phyloP scores from a whole-genome alignment of 2,113 vertebrate genomes.

The Pyrgilauda ruficollis region DNA sequence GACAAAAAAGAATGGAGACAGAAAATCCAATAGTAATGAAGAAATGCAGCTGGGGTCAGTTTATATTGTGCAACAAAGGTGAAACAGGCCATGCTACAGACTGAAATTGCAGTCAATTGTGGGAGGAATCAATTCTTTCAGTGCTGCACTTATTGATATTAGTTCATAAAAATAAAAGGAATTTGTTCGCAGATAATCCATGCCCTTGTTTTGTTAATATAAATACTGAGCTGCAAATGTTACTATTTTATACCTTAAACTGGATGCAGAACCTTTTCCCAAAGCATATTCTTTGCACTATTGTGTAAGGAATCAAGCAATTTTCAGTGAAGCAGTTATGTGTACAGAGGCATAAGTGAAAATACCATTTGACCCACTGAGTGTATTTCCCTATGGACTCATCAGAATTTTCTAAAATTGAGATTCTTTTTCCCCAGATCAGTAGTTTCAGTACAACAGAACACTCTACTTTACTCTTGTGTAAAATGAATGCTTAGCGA shows the following conservation, averaged over 20 bases:
- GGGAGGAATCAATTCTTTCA: constrained; percentile 42
- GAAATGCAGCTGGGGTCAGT: constrained; percentile 28
- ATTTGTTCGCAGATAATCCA: constrained; percentile 67
- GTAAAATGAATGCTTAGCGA: neutral
- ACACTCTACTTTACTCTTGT: neutral
- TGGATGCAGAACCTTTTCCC: neutral
- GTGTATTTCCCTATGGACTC: neutral
- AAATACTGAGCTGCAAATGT: constrained; percentile 25
- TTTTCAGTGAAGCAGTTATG: neutral
- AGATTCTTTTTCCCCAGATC: neutral
- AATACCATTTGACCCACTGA: neutral
- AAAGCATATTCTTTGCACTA: neutral
- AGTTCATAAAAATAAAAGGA: constrained; percentile 75
- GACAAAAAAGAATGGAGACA: constrained; percentile 7
- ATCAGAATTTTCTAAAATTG: constrained; percentile 5
- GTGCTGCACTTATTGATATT: constrained; percentile 71
- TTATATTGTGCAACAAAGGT: constrained; percentile 53
- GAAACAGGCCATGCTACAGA: constrained; percentile 6
- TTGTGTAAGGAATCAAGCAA: neutral
- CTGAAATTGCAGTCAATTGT: constrained; percentile 32
- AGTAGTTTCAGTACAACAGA: neutral
- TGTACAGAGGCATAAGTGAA: neutral
- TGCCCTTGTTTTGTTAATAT: constrained; percentile 39
- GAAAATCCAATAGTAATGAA: constrained; percentile 49
- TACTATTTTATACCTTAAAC: constrained; percentile 55